Base-by-base conservation (phyloP, 2,888 invertebrate species). In the Perdita meconis region DNA sequence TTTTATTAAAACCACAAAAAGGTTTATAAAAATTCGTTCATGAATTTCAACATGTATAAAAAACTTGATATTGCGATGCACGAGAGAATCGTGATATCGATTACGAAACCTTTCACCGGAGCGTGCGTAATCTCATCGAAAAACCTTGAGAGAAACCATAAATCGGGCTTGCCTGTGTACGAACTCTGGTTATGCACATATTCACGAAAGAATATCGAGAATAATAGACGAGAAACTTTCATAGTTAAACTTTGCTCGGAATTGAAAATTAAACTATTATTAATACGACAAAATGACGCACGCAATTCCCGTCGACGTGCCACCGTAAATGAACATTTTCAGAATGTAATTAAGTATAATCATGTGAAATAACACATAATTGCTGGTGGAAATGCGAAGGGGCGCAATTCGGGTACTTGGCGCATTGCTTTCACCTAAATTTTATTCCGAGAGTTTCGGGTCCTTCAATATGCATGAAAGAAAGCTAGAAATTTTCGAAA, bases 121-220 rank as follows among this genome's bases (percentile, higher is more conserved):
- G 60, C 63, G 67, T 64, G 60, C 12, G 51, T 77, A 78, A 79
- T 78, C 79, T 68, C 68, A 42, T 78, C 67, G 72, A 44, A 72
- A 65, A 72, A 67, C 78, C 79, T 68, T 78, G 72, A 65, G 55
- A 22, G 79, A 79, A 79, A 79, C 79, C 78, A 78, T 78, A 79
- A 78, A 79, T 79, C 67, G 68, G 55, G 16, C 0, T 65, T n/a
- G 55, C 36, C 34, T 26, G 44, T 13, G 55, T 36, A 30, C 55
- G 65, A 72, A 64, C 72, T 44, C 3, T n/a, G 53, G 51, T 26
- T 44, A 30, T n/a, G n/a, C n/a, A n/a, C 50, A 40, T 63, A 53
- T 40, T 13, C 63, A 8, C 19, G 38, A 59, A 76, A 78, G 36
- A 60, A 26, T 59, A 63, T 55, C 53, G 19, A 30, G 34, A 34